A percentile compares a stretch with the other conserved stretches of the same genome.
phyloP scores from a whole-genome alignment of 2,888 invertebrate species.

The Boloria selene region DNA sequence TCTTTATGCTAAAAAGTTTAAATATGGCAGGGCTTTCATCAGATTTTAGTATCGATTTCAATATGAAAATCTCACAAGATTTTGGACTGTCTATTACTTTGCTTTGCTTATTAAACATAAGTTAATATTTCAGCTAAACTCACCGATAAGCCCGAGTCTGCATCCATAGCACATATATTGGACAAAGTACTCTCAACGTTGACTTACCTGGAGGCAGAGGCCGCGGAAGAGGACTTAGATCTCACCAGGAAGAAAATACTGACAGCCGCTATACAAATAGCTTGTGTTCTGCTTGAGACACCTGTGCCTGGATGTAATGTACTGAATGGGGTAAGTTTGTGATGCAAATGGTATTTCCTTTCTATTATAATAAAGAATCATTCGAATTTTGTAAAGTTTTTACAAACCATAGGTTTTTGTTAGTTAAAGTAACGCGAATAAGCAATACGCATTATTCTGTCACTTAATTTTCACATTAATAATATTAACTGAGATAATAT shows the following conservation, averaged over 20 bases:
- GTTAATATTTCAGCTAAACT: slow-evolving; percentile 49
- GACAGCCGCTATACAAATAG: slow-evolving; percentile 49
- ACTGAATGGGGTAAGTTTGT: slow-evolving; percentile 53
- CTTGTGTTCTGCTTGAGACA: slow-evolving; percentile 53
- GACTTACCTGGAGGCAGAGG: slow-evolving; percentile 50
- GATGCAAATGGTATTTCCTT: slow-evolving; percentile 28
- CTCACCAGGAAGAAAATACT: slow-evolving; percentile 54
- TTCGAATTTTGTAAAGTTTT: no score
- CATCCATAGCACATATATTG: slow-evolving; percentile 56
- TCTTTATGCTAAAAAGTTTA: no score
- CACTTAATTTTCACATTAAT: no score
- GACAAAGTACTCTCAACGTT: slow-evolving; percentile 54
- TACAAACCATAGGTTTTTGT: no score
- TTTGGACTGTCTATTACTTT: no score
- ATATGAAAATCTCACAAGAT: no score
- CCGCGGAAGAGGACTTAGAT: slow-evolving; percentile 53
- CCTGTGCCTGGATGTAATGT: slow-evolving; percentile 49
- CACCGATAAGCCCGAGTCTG: slow-evolving; percentile 47
- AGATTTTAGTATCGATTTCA: no score
- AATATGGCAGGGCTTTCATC: no score
- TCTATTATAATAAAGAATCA: neutral
- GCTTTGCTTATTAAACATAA: neutral
- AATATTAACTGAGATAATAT: no score
- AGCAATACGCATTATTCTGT: no score
- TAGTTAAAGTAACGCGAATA: no score